phyloP scores from a whole-genome alignment of 2,888 invertebrate species.

The Proisotoma minuta region DNA sequence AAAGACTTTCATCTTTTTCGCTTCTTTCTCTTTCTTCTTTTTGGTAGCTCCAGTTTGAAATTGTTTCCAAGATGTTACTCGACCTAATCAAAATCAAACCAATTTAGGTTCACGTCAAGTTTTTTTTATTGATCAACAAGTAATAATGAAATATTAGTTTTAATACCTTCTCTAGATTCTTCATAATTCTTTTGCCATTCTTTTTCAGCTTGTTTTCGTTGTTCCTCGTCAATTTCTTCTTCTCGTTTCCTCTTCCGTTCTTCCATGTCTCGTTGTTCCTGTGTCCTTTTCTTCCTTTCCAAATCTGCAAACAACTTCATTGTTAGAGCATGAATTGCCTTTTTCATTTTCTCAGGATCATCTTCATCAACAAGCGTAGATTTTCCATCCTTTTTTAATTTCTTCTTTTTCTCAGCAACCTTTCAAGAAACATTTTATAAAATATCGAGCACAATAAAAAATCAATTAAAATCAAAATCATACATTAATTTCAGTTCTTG shows the following conservation, averaged over 20 bases:
- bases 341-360: slow-evolving; percentile 60
- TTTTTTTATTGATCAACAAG: neutral
- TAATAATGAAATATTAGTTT: neutral
- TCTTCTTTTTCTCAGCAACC: slow-evolving; percentile 90
- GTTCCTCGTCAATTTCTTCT: slow-evolving; percentile 87
- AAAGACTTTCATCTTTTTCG: slow-evolving; percentile 73
- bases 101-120: slow-evolving; percentile 50
- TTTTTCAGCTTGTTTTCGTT: slow-evolving; percentile 79
- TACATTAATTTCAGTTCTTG: slow-evolving; percentile 88
- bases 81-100: slow-evolving; percentile 85
- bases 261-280: slow-evolving; percentile 78
- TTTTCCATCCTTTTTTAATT: slow-evolving; percentile 81
- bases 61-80: slow-evolving; percentile 88
- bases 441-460: neutral
- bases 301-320: slow-evolving; percentile 97
- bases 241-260: slow-evolving; percentile 91
- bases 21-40: slow-evolving; percentile 47
- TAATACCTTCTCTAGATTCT: slow-evolving; percentile 55
- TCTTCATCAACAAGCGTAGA: slow-evolving; percentile 67
- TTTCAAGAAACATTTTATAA: slow-evolving; percentile 51
- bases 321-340: slow-evolving; percentile 95
- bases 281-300: slow-evolving; percentile 80
- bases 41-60: slow-evolving; percentile 64
- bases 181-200: slow-evolving; percentile 99
- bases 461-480: slow-evolving; percentile 28